Conservation (phyloP, 1,140 invertebrate species). For the Leptinotarsa lineolata region DNA sequence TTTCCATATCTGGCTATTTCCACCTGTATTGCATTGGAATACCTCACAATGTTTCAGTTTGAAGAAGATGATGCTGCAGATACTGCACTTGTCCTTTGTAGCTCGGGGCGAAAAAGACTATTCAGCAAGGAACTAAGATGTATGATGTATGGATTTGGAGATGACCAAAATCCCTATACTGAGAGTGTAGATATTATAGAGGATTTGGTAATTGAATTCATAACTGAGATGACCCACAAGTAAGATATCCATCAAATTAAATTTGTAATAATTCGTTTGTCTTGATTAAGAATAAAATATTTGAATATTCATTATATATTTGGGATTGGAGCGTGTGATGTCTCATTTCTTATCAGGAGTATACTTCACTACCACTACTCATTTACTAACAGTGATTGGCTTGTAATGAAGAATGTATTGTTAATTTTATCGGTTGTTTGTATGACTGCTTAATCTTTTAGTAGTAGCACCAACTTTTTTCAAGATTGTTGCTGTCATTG, state of each 20-base stretch:
- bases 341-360: too few relatives aligned
- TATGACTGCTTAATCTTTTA: too few relatives aligned
- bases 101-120: slow-evolving; percentile 75
- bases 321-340: too few relatives aligned
- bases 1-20: neutral
- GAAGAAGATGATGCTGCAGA: slow-evolving; percentile 71
- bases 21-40: slow-evolving; percentile 4
- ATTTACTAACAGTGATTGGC: too few relatives aligned
- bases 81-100: slow-evolving; percentile 64
- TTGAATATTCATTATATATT: too few relatives aligned
- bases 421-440: too few relatives aligned
- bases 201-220: slow-evolving; percentile 97
- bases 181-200: slow-evolving; percentile 98
- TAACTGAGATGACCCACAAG: slow-evolving; percentile 89
- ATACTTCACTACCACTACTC: too few relatives aligned
- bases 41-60: slow-evolving; percentile 50
- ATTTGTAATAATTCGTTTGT: neutral
- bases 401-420: too few relatives aligned
- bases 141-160: slow-evolving; percentile 99
- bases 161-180: slow-evolving; percentile 98
- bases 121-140: slow-evolving; percentile 93
- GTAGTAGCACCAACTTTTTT: too few relatives aligned
- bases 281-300: neutral
- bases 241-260: slow-evolving; percentile 53
- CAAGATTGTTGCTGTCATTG: too few relatives aligned